Evolutionary conservation across 2,113 vertebrate genomes (phyloP).

Genomic region (Alligator sinensis): DNA sequence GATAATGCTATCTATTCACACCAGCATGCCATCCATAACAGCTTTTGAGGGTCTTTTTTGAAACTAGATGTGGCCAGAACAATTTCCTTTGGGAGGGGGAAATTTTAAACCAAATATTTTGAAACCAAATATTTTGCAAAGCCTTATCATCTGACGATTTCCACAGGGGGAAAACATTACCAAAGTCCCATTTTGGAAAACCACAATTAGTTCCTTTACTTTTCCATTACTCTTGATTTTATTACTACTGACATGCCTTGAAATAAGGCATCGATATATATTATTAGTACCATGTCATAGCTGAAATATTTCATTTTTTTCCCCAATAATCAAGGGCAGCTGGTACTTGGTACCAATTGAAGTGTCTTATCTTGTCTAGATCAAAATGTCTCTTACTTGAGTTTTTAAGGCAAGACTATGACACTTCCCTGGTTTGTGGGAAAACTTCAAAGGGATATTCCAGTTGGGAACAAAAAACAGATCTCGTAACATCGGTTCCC

Average conservation of each 20-base stretch:
- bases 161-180: fast-evolving
- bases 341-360: background rate
- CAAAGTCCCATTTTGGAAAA: background rate
- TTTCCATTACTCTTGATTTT: background rate
- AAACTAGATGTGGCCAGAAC: no score
- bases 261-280: no score
- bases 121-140: background rate
- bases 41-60: background rate
- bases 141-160: background rate
- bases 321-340: background rate
- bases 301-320: background rate
- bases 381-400: background rate
- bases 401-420: background rate
- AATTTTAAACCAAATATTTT: no score
- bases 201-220: background rate
- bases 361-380: background rate
- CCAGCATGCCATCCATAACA: background rate
- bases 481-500: background rate
- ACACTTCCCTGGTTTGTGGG: background rate
- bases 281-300: fast-evolving
- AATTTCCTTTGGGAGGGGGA: no score
- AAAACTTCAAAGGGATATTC: background rate
- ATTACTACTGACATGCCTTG: background rate
- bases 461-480: background rate
- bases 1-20: background rate